Evolutionary conservation across 2,113 vertebrate species (phyloP), one percentile per base, ranked within the genome.

Genomic region (Tricholaema leucomelas): DNA sequence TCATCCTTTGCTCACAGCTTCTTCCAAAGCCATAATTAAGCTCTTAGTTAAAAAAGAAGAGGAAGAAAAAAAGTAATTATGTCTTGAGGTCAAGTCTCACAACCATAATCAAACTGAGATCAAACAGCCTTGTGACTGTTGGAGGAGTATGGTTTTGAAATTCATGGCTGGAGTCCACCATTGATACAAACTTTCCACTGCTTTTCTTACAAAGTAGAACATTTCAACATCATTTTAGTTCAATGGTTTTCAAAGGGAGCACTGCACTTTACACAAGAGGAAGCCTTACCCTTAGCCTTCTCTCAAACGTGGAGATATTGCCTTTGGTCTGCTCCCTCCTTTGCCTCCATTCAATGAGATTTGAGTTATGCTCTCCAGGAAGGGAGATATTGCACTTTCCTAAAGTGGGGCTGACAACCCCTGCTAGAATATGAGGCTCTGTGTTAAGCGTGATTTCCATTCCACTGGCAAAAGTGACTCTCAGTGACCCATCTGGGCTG

Each of bases 271-370:
- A 91, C 60, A 71, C 74, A 67, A 83, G 75, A 92, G 85, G 92
- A 90, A 95, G 60, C n/a, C 96, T 98, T 98, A 99, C 99, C 99
- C 99, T 97, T 75, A 99, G 98, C 76, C 99, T 97, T 94, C 99
- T 98, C 93, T 99, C 99, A 85, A 99, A 99, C 2, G 98, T 98
- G 40, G 98, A 99, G 97, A 99, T 97, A 96, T 99, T 99, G 66
- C 98, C 98, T 97, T 99, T 99, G 97, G 97, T 98, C 97, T 99
- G 99, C 88, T 99, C 99, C 81, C 98, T 98, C 89, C 99, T 98
- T 95, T 99, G 99, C 90, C 99, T 96, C 99, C 99, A 99, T 96
- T 99, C 99, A 36, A 99, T 99, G 77, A 99, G 98, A 95, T 99
- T 99, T 64, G 98, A 98, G 75, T 98, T 98, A 74, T 99, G 99